Conservation (phyloP, 2,888 invertebrate species). For the Nysson spinosus region DNA sequence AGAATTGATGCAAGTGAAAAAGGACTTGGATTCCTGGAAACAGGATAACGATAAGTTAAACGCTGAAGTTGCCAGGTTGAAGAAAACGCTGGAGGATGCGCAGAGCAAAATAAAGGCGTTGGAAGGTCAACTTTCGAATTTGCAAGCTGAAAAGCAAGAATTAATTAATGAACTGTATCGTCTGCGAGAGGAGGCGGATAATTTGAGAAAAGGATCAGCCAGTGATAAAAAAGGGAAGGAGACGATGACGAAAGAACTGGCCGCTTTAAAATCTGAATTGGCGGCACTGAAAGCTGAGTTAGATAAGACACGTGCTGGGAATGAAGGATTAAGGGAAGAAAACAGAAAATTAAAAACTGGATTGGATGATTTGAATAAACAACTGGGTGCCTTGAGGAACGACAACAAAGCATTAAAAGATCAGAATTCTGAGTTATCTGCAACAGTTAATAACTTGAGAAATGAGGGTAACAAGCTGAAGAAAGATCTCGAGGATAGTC, state of each 20-base stretch:
- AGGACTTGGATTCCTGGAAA: conserved; percentile 22
- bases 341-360: conserved; percentile 32
- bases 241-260: conserved; percentile 38
- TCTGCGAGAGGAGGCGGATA: conserved; percentile 42
- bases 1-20: conserved; percentile 24
- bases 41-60: conserved; percentile 26
- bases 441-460: no score
- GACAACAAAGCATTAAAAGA: conserved; percentile 14
- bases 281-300: conserved; percentile 38
- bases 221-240: conserved; percentile 37
- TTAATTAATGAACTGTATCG: conserved; percentile 48
- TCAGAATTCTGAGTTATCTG: conserved; percentile 11
- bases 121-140: conserved; percentile 17
- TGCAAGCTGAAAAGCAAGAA: conserved; percentile 38
- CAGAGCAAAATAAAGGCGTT: conserved; percentile 13
- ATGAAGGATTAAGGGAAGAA: conserved; percentile 35
- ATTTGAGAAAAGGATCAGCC: conserved; percentile 49
- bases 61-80: conserved; percentile 18
- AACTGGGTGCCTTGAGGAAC: conserved; percentile 5
- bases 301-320: conserved; percentile 44
- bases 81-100: conserved; percentile 11
- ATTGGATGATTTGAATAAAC: conserved; percentile 17
- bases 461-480: neutral
- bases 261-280: conserved; percentile 44
- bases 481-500: neutral